Conservation (phyloP, 1,140 invertebrate species). For the Pogonognathellus flavescens region DNA sequence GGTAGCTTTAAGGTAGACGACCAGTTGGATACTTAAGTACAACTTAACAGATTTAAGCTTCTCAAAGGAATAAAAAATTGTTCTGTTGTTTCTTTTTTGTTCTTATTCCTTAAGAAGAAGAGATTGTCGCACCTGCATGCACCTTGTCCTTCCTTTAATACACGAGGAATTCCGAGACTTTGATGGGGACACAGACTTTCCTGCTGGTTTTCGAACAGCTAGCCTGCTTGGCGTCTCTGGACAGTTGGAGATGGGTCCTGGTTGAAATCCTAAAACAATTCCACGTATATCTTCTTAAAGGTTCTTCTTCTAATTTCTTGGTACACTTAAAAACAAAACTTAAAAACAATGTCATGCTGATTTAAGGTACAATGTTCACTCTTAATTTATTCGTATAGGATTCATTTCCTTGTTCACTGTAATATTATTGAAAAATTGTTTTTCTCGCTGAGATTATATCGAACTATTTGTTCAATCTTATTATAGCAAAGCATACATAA, state of each 20-base stretch:
- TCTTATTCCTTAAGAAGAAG: slow-evolving; percentile 35
- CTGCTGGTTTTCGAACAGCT: slow-evolving; percentile 26
- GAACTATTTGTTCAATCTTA: no score
- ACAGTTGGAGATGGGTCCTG: background rate
- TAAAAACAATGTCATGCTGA: no score
- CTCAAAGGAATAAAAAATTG: background rate
- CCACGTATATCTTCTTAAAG: no score
- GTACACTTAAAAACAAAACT: no score
- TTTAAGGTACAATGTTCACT: no score
- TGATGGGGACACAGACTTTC: background rate
- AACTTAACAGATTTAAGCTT: slow-evolving; percentile 7
- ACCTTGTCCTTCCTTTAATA: background rate
- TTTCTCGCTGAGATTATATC: no score
- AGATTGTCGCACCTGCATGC: slow-evolving; percentile 41
- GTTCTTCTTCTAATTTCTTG: no score
- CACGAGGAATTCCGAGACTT: background rate
- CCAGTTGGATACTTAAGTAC: slow-evolving; percentile 15
- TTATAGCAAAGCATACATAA: no score
- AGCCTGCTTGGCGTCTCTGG: slow-evolving; percentile 45
- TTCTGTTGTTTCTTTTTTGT: slow-evolving; percentile 37
- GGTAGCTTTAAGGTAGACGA: background rate
- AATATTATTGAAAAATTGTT: no score
- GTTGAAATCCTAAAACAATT: background rate
- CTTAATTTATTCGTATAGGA: no score
- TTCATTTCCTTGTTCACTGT: no score